Evolutionary conservation across 2,113 vertebrate species (phyloP).

Genomic region (Gnathonemus echidnorhynchus): DNA sequence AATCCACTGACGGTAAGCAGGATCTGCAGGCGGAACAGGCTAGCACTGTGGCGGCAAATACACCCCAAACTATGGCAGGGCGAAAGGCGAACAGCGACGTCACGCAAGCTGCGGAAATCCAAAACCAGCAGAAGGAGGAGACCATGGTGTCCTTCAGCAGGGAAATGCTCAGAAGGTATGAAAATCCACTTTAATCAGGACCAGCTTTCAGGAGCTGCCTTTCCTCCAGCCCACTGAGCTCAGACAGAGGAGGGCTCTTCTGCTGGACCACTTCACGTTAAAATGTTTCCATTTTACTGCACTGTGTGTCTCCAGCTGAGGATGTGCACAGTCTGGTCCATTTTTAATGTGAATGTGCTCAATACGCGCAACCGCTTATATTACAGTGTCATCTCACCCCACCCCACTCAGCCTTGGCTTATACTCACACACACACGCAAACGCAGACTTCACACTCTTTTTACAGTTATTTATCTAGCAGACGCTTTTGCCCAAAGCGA

Average conservation of each 20-base stretch:
- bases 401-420: neutral
- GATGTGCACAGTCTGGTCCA: neutral
- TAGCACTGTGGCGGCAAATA: neutral
- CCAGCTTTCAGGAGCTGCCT: neutral
- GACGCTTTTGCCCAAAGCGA: neutral
- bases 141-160: neutral
- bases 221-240: neutral
- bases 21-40: neutral
- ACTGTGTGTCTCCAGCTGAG: neutral
- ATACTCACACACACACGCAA: neutral
- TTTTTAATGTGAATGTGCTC: neutral
- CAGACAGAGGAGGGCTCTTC: neutral
- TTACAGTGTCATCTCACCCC: neutral
- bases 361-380: neutral
- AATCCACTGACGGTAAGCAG: conserved; percentile 13
- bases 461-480: neutral
- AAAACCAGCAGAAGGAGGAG: neutral
- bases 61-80: neutral
- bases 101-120: neutral
- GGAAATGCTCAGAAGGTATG: neutral
- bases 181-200: neutral
- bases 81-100: neutral
- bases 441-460: neutral
- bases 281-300: neutral
- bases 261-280: neutral